These are phyloP conservation scores for Desmodus rotundus DNA, from an alignment of 2,113 vertebrate genomes.

Conservation along the genomic window DNA sequence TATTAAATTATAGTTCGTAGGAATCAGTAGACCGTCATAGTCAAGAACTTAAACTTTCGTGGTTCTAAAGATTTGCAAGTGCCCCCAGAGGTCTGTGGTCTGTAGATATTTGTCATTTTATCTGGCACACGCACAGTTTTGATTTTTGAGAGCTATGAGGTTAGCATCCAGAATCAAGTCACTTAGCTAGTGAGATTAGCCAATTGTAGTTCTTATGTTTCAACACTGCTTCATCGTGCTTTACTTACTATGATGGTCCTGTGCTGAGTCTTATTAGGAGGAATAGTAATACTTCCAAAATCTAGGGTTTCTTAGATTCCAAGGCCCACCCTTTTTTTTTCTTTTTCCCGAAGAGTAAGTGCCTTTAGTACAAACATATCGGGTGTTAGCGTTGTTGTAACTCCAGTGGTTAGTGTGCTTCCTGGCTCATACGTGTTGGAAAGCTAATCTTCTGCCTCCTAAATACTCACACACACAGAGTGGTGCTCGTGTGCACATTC, in stretches of 20 bases:
- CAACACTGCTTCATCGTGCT: not conserved
- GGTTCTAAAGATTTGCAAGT: not conserved
- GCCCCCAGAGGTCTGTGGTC: not conserved
- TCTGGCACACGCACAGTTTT: not conserved
- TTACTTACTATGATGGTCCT: not conserved
- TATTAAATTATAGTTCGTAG: not conserved
- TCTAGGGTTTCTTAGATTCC: not conserved
- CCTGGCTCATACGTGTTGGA: not conserved
- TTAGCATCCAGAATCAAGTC: not conserved
- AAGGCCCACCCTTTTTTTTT: not conserved
- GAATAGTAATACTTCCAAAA: not conserved
- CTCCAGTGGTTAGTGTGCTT: not conserved
- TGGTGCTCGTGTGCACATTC: not conserved
- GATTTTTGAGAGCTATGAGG: not conserved
- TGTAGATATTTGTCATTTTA: slow-evolving; percentile 31
- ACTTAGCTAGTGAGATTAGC: not conserved
- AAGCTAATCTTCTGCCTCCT: not conserved
- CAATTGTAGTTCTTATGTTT: not conserved
- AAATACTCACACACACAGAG: not conserved
- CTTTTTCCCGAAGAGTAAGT: not conserved
- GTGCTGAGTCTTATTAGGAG: not conserved
- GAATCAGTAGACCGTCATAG: not conserved
- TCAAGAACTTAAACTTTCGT: not conserved
- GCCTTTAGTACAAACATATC: not conserved
- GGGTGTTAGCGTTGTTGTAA: not conserved